Conservation (phyloP, 2,888 invertebrate species). For the Tricholauxania praeusta region DNA sequence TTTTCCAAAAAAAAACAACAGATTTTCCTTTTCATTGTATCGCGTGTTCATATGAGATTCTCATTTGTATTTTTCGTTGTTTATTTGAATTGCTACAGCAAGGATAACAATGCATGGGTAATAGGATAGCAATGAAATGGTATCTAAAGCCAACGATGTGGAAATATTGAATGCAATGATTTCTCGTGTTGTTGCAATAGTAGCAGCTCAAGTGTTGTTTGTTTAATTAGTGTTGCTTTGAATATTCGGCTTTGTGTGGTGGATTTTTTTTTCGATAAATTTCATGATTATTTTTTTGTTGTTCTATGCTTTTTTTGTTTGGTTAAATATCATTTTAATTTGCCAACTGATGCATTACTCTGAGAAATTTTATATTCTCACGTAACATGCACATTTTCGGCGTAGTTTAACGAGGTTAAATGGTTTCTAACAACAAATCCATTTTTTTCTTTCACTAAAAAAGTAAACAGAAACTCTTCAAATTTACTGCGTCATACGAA, state of each 20-base stretch:
- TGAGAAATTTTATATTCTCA: slow-evolving; percentile 8
- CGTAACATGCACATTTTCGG: neutral
- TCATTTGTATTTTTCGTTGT: neutral
- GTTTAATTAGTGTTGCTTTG: slow-evolving; percentile 31
- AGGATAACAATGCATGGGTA: slow-evolving; percentile 17
- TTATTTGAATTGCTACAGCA: neutral
- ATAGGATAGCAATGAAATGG: slow-evolving; percentile 9
- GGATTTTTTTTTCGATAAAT: slow-evolving; percentile 14
- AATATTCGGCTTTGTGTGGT: slow-evolving; percentile 4
- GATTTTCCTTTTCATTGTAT: too few relatives aligned
- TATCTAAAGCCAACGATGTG: slow-evolving; percentile 20
- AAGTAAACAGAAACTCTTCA: too few relatives aligned
- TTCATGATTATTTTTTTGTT: slow-evolving; percentile 4
- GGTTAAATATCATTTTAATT: slow-evolving; percentile 1
- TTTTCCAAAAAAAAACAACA: too few relatives aligned
- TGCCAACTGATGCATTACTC: slow-evolving; percentile 15
- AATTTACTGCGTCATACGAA: too few relatives aligned
- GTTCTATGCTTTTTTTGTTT: slow-evolving; percentile 1
- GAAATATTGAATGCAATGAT: slow-evolving; percentile 19
- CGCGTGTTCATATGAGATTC: neutral
- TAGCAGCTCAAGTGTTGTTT: slow-evolving; percentile 19
- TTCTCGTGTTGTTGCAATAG: too few relatives aligned
- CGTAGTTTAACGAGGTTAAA: too few relatives aligned
- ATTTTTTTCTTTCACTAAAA: too few relatives aligned
- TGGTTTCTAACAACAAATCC: too few relatives aligned